Evolutionary conservation across 1,140 invertebrate species (phyloP), one percentile per base, ranked within the genome.

Genomic region (Lepidurus couesii): DNA sequence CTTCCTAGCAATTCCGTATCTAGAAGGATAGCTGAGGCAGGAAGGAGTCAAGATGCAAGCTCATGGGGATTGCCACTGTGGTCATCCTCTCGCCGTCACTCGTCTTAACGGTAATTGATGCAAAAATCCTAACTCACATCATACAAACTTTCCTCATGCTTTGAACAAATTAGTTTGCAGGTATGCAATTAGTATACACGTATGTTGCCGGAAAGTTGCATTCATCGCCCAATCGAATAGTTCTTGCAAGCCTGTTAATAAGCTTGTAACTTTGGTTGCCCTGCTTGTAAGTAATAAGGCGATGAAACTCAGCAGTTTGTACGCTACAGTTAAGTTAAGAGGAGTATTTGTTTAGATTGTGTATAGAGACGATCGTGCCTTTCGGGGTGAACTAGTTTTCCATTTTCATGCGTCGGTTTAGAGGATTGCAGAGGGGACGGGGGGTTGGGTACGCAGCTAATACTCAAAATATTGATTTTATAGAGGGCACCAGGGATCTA

Each of bases 401-500:
- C 34, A 34, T 34, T 34, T 34, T 34, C 34, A 34, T 34, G 4
- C 34, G 34, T 34, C 34, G 34, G 34, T 34, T 34, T 34, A 4
- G 34, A 34, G 34, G 34, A 34, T 34, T 34, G 34, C 34, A 34
- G 9, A 10, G 21, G 53, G 13, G 13, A 65, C 0, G 5, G 13
- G 53, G 6, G 53, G 13, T 9, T 13, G 13, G 53, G 16, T 65
- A 7, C 21, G 53, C 21, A 7, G 16, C 16, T 65, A 65, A 9
- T 65, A 65, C 21, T 65, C 21, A 21, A 65, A 65, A 65, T 65
- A 65, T 65, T 5, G 53, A 65, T 65, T 65, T 65, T 65, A 65
- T 65, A 65, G 53, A 65, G 16, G 53, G 53, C 53, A 65, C 16
- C 53, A 10, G 16, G 53, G 8, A 16, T 16, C 53, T 21, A 21